Base-by-base conservation (phyloP, 2,888 invertebrate species). In the Acronicta alni region DNA sequence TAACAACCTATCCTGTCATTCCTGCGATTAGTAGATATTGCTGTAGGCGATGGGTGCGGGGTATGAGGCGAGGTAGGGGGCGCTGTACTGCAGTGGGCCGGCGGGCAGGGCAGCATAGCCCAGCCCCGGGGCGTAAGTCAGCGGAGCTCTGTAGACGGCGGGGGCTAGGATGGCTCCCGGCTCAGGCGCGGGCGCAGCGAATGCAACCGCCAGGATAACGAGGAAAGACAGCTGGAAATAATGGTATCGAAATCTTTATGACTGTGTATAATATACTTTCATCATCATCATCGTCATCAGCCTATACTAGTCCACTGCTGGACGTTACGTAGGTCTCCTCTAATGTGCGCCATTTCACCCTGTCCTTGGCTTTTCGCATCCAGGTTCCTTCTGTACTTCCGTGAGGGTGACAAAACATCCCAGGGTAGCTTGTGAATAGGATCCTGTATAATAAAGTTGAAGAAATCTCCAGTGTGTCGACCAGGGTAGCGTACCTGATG, bases 141-240 rank as follows among this genome's bases (percentile, higher is more conserved):
- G 44, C 7, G 79, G 78, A n/a, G 77, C 69, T 39, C 67, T 68
- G 75, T 74, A 83, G 18, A 72, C 49, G 15, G 65, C 57, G 5
- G 80, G 63, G 20, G 72, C 38, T 14, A 61, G 61, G n/a, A 79
- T 59, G 20, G 74, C 74, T 6, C 70, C 77, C 2, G 83, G 85
- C 23, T 81, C 81, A 2, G 86, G 82, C 0, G 81, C 84, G 4
- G 87, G 87, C n/a, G 82, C 84, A 4, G 86, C 84, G 43, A 79
- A 76, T 1, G 82, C 86, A 3, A 79, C 60, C 10, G 82, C 85
- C 78, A 87, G 39, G 54, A 82, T 49, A 20, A 70, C 77, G 59
- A 86, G 57, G 67, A 85, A 80, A 59, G 67, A 68, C 58, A 86
- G 54, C 87, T 87, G 80, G 9, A 83, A 82, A 42, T 15, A 10